Evolutionary conservation across 2,888 invertebrate genomes (phyloP).

Genomic region (Hipparchia semele): DNA sequence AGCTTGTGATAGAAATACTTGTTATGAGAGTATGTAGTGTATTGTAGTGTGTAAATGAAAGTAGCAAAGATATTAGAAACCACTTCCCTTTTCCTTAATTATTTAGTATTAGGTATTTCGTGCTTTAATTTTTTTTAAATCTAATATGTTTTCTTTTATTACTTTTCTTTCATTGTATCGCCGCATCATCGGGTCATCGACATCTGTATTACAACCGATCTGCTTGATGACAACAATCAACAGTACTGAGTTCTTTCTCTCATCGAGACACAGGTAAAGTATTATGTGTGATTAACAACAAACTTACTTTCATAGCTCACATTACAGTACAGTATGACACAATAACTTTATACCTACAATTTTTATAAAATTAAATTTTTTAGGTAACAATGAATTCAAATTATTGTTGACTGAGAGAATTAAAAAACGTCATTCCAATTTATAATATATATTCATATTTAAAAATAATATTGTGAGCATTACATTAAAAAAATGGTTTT

Average conservation of each 20-base stretch:
- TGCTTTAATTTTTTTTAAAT: neutral
- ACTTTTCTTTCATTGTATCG: conserved; percentile 39
- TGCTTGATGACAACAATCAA: conserved; percentile 40
- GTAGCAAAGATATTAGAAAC: no score
- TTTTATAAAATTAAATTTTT: neutral
- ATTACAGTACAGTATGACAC: conserved; percentile 1
- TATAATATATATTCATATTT: no score
- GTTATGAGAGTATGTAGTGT: neutral
- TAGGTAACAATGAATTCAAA: neutral
- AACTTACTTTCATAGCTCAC: conserved; percentile 15
- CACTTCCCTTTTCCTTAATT: no score
- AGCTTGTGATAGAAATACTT: neutral
- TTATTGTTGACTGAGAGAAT: no score
- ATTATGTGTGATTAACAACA: conserved; percentile 25
- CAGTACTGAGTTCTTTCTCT: conserved; percentile 65
- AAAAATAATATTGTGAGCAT: no score
- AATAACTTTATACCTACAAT: neutral
- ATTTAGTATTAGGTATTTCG: no score
- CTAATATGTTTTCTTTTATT: conserved; percentile 47
- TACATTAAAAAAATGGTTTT: neutral
- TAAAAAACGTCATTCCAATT: no score
- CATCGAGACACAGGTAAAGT: conserved; percentile 63
- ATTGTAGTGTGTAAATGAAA: no score
- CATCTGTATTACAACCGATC: conserved; percentile 39
- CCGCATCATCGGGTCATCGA: conserved; percentile 27